Base-by-base conservation (phyloP, 2,113 vertebrate genomes). In the Grammomys dolichurus region DNA sequence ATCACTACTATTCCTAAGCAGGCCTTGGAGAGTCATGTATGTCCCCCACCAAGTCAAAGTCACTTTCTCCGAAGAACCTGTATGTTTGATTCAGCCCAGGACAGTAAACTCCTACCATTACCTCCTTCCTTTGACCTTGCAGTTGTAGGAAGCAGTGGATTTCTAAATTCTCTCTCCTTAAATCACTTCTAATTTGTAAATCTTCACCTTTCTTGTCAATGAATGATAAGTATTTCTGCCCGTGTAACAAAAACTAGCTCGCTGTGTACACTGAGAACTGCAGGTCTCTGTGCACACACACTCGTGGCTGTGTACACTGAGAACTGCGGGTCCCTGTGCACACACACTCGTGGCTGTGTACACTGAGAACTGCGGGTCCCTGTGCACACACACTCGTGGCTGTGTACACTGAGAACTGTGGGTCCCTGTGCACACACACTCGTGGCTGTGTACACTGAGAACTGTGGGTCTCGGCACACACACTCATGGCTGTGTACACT, bases 121-220 rank as follows among this genome's bases (percentile, higher is more conserved):
- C 22, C 43, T 75, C 28, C 73, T 26, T 33, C 73, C 43, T 91
- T 90, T 70, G 40, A 56, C 94, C 93, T 93, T 81, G 16, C 10
- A 94, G 43, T 84, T 65, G 8, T 54, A 93, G 33, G 70, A 95
- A 91, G 70, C 86, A 95, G 24, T 20, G 13, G 89, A 82, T 28
- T 56, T 86, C 95, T 76, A n/a, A 24, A 14, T 89, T 36, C 93
- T 91, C 31, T 93, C 48, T 91, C 81, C 19, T 46, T 80, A 88
- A 76, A 56, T 65, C 40, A 33, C 7, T 67, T 92, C 80, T 88
- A 40, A 78, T 24, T 81, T 91, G 73, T 87, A 70, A 89, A 51
- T 76, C 85, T 85, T 75, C 36, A 63, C 31, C 81, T 92, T 95
- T 77, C 89, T 95, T 87, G 36, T 81, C 70, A 87, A 13, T 63